Base-by-base conservation (phyloP, 2,888 invertebrate species). In the Galeopsomyia nigrocyanea region DNA sequence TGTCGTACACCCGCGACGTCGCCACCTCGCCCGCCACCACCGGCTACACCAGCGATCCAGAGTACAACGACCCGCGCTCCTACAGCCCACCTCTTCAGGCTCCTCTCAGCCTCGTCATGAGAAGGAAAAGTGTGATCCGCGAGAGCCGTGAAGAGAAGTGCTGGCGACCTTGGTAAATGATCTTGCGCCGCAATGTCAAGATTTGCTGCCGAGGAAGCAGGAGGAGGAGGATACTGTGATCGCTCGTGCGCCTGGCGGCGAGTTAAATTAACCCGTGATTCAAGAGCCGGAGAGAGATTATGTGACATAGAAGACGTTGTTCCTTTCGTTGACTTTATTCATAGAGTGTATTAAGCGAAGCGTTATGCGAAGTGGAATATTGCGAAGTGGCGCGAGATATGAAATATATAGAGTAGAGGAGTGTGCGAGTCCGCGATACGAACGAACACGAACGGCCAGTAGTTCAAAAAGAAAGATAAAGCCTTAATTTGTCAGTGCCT, bases 81-180 rank as follows among this genome's bases (percentile, higher is more conserved):
- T 87, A 87, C 80, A 87, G 87, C 74, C 87, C 88, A 16, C 87
- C 88, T 1, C 81, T 87, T 57, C 89, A 89, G 76, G 88, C 88
- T 64, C 94, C 94, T 0, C 87, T 94, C 46, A 92, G 94, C 5
- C 87, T 94, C 78, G 94, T 94, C 19, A 93, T 93, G 80, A 91
- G 39, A 39, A 88, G 88, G 69, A 87, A 87, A 75, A 75, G 75
- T 64, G 75, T 75, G 16, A 74, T 75, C 74, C 71, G 74, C 63
- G 74, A 76, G 51, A 39, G 68, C 17, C 88, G 90, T 75, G 93
- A 93, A 81, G 93, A 93, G 57, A 92, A 92, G 81, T 93, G 93
- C 31, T 95, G 95, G 94, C 89, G 94, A 81, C 94, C 94, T 2
- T 95, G 94, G 95, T 93, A 84, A 81, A 81, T 49, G 0, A 10